Evolutionary conservation across 2,113 vertebrate species (phyloP).

Genomic region (Labrus mixtus): DNA sequence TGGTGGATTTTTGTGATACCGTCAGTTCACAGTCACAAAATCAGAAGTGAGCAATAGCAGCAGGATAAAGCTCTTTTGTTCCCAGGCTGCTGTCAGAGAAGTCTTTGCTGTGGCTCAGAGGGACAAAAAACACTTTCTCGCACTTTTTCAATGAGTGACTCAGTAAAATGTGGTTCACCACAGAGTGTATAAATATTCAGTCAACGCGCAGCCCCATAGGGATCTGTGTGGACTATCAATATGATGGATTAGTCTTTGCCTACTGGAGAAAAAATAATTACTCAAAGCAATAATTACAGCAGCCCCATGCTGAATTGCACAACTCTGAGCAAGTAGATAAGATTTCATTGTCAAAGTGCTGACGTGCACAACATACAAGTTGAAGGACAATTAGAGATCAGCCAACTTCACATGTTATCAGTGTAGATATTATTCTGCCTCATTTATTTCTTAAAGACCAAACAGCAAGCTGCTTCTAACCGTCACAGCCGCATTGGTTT

Average conservation of each 20-base stretch:
- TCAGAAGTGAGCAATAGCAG: conserved; percentile 26
- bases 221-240: conserved; percentile 73
- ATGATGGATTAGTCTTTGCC: conserved; percentile 78
- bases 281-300: conserved; percentile 77
- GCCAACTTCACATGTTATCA: conserved; percentile 36
- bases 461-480: background rate
- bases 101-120: conserved; percentile 13
- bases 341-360: conserved; percentile 52
- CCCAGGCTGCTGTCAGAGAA: conserved; percentile 17
- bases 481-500: background rate
- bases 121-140: conserved; percentile 9
- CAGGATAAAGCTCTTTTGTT: conserved; percentile 17
- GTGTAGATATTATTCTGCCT: background rate
- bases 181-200: conserved; percentile 67
- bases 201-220: conserved; percentile 53
- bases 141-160: conserved; percentile 44
- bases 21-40: conserved; percentile 21
- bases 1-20: conserved; percentile 30
- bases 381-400: conserved; percentile 55
- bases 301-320: conserved; percentile 58
- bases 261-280: conserved; percentile 76
- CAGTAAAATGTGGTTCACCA: conserved; percentile 39
- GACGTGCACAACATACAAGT: conserved; percentile 41
- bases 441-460: background rate
- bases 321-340: conserved; percentile 51